These are phyloP conservation scores for Leucophenga varia DNA, from an alignment of 1,140 invertebrate genomes.

Conservation along the genomic window DNA sequence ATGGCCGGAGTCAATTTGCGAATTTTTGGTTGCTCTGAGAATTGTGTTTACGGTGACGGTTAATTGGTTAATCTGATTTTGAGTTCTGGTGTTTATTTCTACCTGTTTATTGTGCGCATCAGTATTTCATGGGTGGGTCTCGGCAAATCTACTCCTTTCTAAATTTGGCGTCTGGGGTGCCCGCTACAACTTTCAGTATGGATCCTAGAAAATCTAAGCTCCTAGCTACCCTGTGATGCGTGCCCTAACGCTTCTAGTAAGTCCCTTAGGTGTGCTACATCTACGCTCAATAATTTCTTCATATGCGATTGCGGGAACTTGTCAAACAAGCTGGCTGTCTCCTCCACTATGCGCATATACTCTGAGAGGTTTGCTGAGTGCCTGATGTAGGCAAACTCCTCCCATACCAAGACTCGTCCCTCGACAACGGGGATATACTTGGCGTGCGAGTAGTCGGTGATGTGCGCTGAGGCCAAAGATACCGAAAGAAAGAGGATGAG, in stretches of 20 bases:
- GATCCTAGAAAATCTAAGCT: no score
- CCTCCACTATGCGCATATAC: constrained; percentile 48
- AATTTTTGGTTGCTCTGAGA: constrained; percentile 4
- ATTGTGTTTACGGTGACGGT: constrained; percentile 1
- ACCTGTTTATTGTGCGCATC: constrained; percentile 4
- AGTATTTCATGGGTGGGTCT: no score
- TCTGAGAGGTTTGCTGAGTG: constrained; percentile 19
- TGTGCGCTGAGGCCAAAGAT: constrained; percentile 5
- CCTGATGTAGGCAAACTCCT: constrained; percentile 3
- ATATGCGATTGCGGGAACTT: constrained; percentile 9
- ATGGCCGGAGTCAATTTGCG: constrained; percentile 12
- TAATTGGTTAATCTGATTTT: constrained; percentile 8
- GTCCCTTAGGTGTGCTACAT: constrained; percentile 1
- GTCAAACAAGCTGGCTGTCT: constrained; percentile 49
- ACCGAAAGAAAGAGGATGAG: neutral
- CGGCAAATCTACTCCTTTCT: no score
- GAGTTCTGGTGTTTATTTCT: constrained; percentile 5
- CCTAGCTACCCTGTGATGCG: no score
- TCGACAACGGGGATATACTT: neutral
- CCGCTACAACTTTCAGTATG: no score
- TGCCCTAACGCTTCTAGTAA: constrained; percentile 3
- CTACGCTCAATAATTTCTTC: constrained; percentile 5
- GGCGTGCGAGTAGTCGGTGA: no score
- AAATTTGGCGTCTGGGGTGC: no score
- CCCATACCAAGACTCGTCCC: constrained; percentile 1